A percentile compares a stretch with the other conserved stretches of the same genome.
These are phyloP conservation scores for Saccostrea glomerata DNA, from an alignment of 1,140 invertebrate species.

Conservation along the genomic window DNA sequence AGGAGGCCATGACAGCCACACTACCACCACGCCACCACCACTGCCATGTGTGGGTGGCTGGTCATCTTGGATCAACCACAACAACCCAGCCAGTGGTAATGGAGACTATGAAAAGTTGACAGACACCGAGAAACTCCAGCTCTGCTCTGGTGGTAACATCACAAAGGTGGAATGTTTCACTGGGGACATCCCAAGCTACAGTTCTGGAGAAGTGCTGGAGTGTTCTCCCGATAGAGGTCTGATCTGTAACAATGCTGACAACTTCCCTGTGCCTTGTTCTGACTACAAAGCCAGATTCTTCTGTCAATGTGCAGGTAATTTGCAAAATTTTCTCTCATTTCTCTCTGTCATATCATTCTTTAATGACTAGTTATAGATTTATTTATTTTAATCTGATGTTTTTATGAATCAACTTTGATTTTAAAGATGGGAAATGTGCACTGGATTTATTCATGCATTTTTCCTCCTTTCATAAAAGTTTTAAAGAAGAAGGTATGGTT, in stretches of 20 bases:
- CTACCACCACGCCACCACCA: constrained; percentile 56
- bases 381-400: no score
- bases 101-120: constrained; percentile 56
- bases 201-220: constrained; percentile 48
- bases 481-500: no score
- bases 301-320: constrained; percentile 72
- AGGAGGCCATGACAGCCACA: no score
- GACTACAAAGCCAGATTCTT: constrained; percentile 77
- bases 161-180: constrained; percentile 68
- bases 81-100: constrained; percentile 50
- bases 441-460: no score
- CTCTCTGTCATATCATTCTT: no score
- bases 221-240: constrained; percentile 60
- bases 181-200: constrained; percentile 50
- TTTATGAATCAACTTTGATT: no score
- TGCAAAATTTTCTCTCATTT: no score
- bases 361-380: no score
- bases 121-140: constrained; percentile 37
- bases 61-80: constrained; percentile 61
- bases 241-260: constrained; percentile 59
- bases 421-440: no score
- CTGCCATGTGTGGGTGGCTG: constrained; percentile 39
- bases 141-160: constrained; percentile 62
- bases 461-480: no score
- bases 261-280: constrained; percentile 66